Base-by-base conservation (phyloP, 2,797 vertebrate genomes). In the Ispidina lecontei region DNA sequence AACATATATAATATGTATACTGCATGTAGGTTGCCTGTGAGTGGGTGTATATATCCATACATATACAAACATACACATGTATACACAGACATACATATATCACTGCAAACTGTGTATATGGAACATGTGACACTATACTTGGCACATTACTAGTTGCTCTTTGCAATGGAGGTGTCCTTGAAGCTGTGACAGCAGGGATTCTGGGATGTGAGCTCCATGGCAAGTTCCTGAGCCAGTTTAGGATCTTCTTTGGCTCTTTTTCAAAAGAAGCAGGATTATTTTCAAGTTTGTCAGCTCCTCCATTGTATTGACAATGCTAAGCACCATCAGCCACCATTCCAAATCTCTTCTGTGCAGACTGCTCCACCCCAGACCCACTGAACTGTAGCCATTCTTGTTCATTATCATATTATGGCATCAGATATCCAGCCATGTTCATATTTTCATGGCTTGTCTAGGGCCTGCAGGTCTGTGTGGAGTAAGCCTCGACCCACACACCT, bases 41-140 rank as follows among this genome's bases (percentile, higher is more conserved):
- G 25, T 4, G 19, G 28, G 21, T 65, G 9, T 22, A 9, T 47
- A 18, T 46, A 16, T 67, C 43, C 25, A 17, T 16, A 16, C 25
- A 7, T 18, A 23, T 3, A 15, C 12, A 79, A 29, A 51, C 35
- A 59, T 15, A 16, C 10, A 41, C 2, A 3, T 8, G 12, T 37
- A 35, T 11, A 35, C 12, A 35, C 33, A 60, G 37, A 35, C 14
- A 25, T 22, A n/a, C 2, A 2, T 9, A 2, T 5, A 20, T 14
- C 6, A 58, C 29, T 39, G 13, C 28, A 23, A 47, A 31, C 33
- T 11, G 3, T 17, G 23, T n/a, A 3, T 31, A 52, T 70, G 74
- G 33, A 62, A 13, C 10, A 12, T 0, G 0, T 1, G 13, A 14
- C 25, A 18, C 49, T 8, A 6, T 16, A 31, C 58, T n/a, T 2